These are phyloP conservation scores for Oncorhynchus kisutch DNA, from an alignment of 2,113 vertebrate genomes.

Conservation along the genomic window DNA sequence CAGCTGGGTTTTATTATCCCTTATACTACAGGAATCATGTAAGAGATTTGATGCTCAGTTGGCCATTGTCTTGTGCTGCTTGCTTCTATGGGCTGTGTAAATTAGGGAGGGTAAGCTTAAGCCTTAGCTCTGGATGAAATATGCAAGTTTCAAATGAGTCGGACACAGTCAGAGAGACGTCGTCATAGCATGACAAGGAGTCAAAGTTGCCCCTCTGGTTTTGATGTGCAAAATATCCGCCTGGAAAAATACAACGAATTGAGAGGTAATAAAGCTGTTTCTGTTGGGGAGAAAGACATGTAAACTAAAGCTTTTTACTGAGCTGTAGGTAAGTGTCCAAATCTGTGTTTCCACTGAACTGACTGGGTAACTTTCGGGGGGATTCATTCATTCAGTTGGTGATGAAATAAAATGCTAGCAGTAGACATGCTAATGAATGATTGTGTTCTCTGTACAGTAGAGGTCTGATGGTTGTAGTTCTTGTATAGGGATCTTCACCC, in stretches of 20 bases:
- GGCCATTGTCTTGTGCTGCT: not conserved
- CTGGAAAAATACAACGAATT: slow-evolving; percentile 27
- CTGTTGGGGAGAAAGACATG: not conserved
- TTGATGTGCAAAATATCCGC: slow-evolving; percentile 68
- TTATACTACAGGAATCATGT: slow-evolving; percentile 41
- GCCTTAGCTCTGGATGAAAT: slow-evolving; percentile 5
- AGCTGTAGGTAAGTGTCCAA: slow-evolving; percentile 15
- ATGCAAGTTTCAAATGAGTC: slow-evolving; percentile 1
- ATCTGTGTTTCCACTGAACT: slow-evolving; percentile 9
- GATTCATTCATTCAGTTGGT: slow-evolving; percentile 21
- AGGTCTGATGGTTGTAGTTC: slow-evolving; percentile 10
- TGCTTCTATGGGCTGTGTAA: slow-evolving; percentile 23
- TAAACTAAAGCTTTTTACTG: slow-evolving; percentile 26
- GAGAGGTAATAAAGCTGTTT: not conserved
- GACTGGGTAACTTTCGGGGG: slow-evolving; percentile 8
- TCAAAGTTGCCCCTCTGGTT: slow-evolving; percentile 62
- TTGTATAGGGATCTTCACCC: slow-evolving; percentile 31
- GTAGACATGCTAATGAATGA: slow-evolving; percentile 29
- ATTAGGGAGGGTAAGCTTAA: not conserved
- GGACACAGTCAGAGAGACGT: slow-evolving; percentile 15
- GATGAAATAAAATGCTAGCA: slow-evolving; percentile 41
- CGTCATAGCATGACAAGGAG: slow-evolving; percentile 46
- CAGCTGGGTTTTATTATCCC: not conserved
- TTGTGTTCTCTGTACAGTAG: slow-evolving; percentile 27
- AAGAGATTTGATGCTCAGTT: slow-evolving; percentile 25